Evolutionary conservation across 2,113 vertebrate species (phyloP).

Genomic region (Leptosomus discolor): DNA sequence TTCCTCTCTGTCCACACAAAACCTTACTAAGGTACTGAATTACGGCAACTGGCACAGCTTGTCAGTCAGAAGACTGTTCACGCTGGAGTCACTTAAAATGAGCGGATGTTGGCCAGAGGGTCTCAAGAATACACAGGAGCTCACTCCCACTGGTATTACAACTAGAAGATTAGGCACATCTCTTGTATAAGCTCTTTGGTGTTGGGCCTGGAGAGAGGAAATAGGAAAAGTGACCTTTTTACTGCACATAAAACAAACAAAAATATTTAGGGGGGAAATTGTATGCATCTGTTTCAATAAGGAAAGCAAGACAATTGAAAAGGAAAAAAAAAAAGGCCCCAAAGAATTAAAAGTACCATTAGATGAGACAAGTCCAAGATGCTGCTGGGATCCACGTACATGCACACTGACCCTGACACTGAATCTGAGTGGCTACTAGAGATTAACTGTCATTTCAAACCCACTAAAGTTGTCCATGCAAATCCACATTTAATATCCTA

Average conservation of each 20-base stretch:
- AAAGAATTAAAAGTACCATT: not conserved
- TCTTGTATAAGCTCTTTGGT: not conserved
- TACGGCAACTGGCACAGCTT: not conserved
- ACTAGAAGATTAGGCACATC: not conserved
- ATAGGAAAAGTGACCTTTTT: not conserved
- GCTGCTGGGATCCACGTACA: not conserved
- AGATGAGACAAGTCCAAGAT: not conserved
- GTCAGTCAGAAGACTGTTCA: not conserved
- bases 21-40: not conserved
- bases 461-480: slow-evolving; percentile 40
- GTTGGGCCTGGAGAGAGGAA: not conserved
- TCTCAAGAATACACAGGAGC: fast-evolving
- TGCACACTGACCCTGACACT: not conserved
- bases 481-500: slow-evolving; percentile 41
- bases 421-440: slow-evolving; percentile 9
- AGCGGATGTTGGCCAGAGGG: not conserved
- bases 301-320: slow-evolving; percentile 5
- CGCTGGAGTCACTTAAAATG: not conserved
- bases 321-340: not conserved
- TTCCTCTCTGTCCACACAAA: not conserved
- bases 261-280: not conserved
- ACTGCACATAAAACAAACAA: not conserved
- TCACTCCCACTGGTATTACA: not conserved
- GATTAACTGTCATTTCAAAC: slow-evolving; percentile 32
- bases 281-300: not conserved